Evolutionary conservation across 1,140 invertebrate genomes (phyloP).

Genomic region (Pseudobourletiella spinata): DNA sequence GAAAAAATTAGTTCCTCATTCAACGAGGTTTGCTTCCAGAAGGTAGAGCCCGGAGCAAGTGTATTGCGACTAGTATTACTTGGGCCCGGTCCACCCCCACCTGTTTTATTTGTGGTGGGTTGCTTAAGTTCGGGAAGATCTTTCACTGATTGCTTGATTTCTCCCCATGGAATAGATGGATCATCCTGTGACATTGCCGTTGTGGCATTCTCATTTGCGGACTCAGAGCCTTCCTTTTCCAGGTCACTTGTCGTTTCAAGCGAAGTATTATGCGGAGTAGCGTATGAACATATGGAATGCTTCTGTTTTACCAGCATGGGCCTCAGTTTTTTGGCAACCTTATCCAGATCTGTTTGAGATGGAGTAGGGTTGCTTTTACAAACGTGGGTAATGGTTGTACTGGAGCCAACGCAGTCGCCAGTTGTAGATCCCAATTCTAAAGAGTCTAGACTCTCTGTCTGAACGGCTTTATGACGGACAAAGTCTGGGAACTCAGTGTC

Average conservation of each 20-base stretch:
- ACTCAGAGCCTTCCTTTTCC: too few species aligned
- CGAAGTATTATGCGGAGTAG: constrained; percentile 38
- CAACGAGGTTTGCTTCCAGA: constrained; percentile 75
- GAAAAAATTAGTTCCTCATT: constrained; percentile 78
- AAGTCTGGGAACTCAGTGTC: constrained; percentile 15
- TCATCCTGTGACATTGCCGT: too few species aligned
- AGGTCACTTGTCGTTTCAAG: too few species aligned
- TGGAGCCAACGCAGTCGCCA: too few species aligned
- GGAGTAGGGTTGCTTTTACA: neutral
- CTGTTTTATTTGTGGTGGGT: neutral
- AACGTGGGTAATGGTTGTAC: too few species aligned
- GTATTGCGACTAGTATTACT: constrained; percentile 41
- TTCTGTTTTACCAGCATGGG: constrained; percentile 70
- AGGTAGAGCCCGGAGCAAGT: neutral
- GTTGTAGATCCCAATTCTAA: constrained; percentile 23
- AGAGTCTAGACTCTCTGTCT: constrained; percentile 23
- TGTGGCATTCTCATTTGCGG: too few species aligned
- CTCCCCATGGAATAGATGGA: constrained; percentile 18
- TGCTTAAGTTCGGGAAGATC: constrained; percentile 42
- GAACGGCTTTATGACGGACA: constrained; percentile 25
- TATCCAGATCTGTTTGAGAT: neutral
- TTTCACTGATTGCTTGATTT: constrained; percentile 25
- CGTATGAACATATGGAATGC: constrained; percentile 60
- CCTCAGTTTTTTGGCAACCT: constrained; percentile 6
- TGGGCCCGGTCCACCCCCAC: constrained; percentile 50